Percentiles rank a stretch among this genome's conserved stretches.
phyloP scores from a whole-genome alignment of 2,797 vertebrate genomes.

The Sebastes nivosus region DNA sequence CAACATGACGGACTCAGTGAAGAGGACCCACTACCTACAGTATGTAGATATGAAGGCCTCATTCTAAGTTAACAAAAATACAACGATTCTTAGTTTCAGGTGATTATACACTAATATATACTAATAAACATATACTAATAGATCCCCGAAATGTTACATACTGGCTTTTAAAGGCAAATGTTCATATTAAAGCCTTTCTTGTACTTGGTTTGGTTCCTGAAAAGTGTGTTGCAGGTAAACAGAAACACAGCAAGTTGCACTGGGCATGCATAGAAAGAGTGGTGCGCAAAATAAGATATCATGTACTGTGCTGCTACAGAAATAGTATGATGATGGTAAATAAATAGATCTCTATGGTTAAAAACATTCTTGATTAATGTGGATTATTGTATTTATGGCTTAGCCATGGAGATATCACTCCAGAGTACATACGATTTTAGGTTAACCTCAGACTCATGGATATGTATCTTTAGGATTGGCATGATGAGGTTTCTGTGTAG shows the following conservation, averaged over 20 bases:
- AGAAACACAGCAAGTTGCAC: no score
- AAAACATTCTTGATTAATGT: not conserved
- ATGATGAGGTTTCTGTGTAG: not conserved
- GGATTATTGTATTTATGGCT: not conserved
- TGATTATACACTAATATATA: no score
- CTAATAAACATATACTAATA: no score
- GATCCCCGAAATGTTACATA: no score
- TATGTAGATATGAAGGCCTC: no score
- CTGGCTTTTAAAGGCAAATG: no score
- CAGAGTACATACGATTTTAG: not conserved
- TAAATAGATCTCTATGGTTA: not conserved
- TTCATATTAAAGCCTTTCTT: not conserved
- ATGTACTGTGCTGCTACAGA: not conserved
- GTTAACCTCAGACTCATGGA: not conserved
- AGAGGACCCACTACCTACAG: no score
- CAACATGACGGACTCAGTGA: no score
- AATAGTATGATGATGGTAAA: not conserved
- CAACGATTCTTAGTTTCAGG: no score
- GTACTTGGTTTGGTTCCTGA: not conserved
- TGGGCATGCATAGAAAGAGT: not conserved
- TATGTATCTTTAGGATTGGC: not conserved
- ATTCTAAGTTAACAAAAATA: no score
- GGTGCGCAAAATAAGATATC: not conserved
- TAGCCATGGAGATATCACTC: not conserved
- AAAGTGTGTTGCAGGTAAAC: no score